Evolutionary conservation across 2,888 invertebrate genomes (phyloP).

Genomic region (Leucozona laternaria): DNA sequence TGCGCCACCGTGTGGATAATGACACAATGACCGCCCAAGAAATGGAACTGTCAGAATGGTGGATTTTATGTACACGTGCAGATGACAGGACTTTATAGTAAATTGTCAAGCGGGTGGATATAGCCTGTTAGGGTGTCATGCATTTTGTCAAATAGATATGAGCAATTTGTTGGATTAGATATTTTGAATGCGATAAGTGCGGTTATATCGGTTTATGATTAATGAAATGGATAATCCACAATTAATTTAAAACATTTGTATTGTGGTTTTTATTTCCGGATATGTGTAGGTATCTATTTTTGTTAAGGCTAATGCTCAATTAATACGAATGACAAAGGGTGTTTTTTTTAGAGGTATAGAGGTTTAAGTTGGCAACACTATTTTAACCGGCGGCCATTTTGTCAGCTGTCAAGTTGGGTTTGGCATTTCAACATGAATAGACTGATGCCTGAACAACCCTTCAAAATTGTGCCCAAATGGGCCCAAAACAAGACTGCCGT

Average conservation of each 20-base stretch:
- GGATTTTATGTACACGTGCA: constrained; percentile 60
- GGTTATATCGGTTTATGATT: constrained; percentile 10
- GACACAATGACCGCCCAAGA: constrained; percentile 63
- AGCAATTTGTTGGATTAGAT: constrained; percentile 66
- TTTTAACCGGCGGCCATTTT: too few species aligned
- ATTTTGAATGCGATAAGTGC: background rate
- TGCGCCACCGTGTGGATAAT: constrained; percentile 60
- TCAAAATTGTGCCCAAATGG: too few species aligned
- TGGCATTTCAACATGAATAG: too few species aligned
- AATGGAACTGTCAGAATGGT: constrained; percentile 58
- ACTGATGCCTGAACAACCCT: too few species aligned
- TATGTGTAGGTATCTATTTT: too few species aligned
- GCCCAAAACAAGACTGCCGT: too few species aligned
- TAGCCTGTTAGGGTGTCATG: constrained; percentile 64
- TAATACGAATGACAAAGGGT: too few species aligned
- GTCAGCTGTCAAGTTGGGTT: too few species aligned
- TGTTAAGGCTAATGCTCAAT: too few species aligned
- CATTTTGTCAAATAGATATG: constrained; percentile 66
- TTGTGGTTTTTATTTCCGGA: background rate
- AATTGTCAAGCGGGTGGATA: constrained; percentile 30
- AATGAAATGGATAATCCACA: background rate
- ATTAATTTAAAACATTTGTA: background rate
- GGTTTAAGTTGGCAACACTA: too few species aligned
- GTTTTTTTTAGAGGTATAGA: too few species aligned
- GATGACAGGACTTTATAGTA: constrained; percentile 31